These are phyloP conservation scores for Hydrotaea cyrtoneurina DNA, from an alignment of 2,888 invertebrate species.

Conservation along the genomic window DNA sequence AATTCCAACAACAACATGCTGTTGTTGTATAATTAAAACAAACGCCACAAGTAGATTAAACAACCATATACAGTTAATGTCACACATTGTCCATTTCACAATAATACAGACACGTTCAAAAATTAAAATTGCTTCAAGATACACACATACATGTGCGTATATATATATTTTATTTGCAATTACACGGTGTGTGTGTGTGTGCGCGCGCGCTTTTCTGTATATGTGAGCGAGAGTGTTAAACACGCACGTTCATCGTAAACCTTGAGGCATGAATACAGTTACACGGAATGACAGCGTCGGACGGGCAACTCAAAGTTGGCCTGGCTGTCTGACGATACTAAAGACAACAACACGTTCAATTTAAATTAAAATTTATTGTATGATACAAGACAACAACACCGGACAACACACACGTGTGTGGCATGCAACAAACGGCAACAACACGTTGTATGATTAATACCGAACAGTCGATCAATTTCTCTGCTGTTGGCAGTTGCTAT, in stretches of 20 bases:
- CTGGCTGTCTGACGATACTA: background rate
- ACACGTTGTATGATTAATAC: slow-evolving; percentile 13
- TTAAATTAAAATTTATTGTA: slow-evolving; percentile 55
- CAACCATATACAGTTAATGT: slow-evolving; percentile 73
- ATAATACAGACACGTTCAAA: slow-evolving; percentile 56
- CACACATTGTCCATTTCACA: slow-evolving; percentile 75
- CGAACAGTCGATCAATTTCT: background rate
- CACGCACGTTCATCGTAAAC: background rate
- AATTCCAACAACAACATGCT: slow-evolving; percentile 53
- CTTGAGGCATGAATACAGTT: slow-evolving; percentile 1
- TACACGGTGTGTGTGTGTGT: background rate
- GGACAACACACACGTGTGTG: background rate
- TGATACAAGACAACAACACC: background rate
- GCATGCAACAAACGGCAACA: background rate
- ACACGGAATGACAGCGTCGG: background rate
- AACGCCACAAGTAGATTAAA: slow-evolving; percentile 72
- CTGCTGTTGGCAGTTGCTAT: background rate
- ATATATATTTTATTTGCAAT: slow-evolving; percentile 4
- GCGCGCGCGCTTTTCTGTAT: background rate
- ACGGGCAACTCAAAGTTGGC: background rate
- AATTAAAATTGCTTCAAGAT: slow-evolving; percentile 44
- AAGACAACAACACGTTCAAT: slow-evolving; percentile 47
- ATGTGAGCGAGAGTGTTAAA: background rate
- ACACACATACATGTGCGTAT: background rate
- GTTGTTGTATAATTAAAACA: slow-evolving; percentile 67